phyloP scores from a whole-genome alignment of 37 sponge, comb jelly and placozoan genomes.

The Theonella swinhoei region DNA sequence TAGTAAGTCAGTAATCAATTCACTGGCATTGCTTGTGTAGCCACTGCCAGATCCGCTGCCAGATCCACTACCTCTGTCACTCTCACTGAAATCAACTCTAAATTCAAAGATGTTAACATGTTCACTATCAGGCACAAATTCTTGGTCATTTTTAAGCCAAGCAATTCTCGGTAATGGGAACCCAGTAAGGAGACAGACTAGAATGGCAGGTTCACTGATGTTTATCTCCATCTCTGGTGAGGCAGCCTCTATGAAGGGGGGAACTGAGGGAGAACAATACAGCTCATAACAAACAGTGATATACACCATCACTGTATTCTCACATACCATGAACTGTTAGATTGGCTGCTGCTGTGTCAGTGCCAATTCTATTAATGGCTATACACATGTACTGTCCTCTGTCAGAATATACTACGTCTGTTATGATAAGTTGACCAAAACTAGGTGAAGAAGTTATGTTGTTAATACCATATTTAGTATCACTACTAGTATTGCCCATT shows the following conservation, averaged over 20 bases:
- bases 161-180: conserved; percentile 42
- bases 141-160: conserved; percentile 49
- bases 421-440: conserved; percentile 60
- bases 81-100: neutral
- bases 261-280: conserved; percentile 32
- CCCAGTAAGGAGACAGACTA: conserved; percentile 58
- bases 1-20: conserved; percentile 6
- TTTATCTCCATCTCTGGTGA: conserved; percentile 19
- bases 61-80: neutral
- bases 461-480: conserved; percentile 23
- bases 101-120: conserved; percentile 18
- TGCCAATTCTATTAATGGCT: conserved; percentile 35
- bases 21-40: conserved; percentile 15
- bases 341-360: conserved; percentile 11
- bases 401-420: conserved; percentile 49
- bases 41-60: conserved; percentile 9
- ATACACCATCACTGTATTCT: no score
- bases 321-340: conserved; percentile 79
- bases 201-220: conserved; percentile 1
- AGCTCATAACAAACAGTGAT: no score
- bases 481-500: no score
- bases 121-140: neutral
- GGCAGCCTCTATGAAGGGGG: conserved; percentile 36
- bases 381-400: conserved; percentile 67
- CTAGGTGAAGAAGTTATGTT: neutral